Percentiles rank a stretch among this genome's conserved stretches.
Evolutionary conservation across 2,113 vertebrate species (phyloP).

Genomic region (Zosterops japonicus): DNA sequence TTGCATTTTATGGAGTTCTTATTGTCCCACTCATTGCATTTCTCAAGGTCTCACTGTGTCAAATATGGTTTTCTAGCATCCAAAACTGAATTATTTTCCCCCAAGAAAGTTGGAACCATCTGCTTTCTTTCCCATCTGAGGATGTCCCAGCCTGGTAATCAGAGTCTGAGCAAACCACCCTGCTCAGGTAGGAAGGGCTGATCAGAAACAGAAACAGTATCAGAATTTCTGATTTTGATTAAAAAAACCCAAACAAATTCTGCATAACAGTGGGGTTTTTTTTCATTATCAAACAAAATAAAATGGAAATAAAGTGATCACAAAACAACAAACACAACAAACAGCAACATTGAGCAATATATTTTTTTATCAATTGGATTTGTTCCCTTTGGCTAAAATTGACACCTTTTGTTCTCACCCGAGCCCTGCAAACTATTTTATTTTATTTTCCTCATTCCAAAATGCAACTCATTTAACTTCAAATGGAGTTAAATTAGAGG

Average conservation of each 20-base stretch:
- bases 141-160: background rate
- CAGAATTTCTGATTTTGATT: background rate
- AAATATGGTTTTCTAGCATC: background rate
- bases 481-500: background rate
- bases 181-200: background rate
- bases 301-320: constrained; percentile 20
- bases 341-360: background rate
- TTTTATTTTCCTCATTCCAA: constrained; percentile 12
- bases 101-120: background rate
- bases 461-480: constrained; percentile 36
- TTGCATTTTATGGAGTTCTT: background rate
- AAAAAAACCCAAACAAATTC: background rate
- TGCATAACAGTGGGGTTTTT: accelerated
- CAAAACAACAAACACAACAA: background rate
- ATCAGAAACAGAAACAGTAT: background rate
- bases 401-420: background rate
- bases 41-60: background rate
- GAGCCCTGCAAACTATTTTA: background rate
- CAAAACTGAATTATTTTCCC: background rate
- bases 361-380: background rate
- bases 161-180: background rate
- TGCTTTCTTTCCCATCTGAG: background rate
- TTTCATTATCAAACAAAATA: background rate
- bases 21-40: background rate
- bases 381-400: constrained; percentile 3